Percentiles rank a stretch among this genome's conserved stretches.
Conservation (phyloP, 2,797 vertebrate genomes). For the Siniperca undulata region DNA sequence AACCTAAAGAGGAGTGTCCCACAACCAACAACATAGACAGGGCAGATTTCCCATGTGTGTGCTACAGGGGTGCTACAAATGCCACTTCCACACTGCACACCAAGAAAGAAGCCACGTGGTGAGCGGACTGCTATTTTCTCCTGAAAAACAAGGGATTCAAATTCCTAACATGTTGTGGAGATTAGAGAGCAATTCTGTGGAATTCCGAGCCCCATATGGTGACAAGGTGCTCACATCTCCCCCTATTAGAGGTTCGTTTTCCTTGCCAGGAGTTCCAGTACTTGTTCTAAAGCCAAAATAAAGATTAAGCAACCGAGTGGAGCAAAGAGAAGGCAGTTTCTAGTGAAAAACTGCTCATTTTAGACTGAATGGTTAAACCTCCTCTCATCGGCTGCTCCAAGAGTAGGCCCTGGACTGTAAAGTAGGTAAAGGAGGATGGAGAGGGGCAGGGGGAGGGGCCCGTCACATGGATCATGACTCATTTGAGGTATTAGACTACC, state of each 20-base stretch:
- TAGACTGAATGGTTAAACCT: constrained; percentile 40
- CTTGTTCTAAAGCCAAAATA: constrained; percentile 61
- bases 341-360: constrained; percentile 40
- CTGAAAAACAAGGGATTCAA: constrained; percentile 70
- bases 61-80: constrained; percentile 39
- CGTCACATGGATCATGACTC: constrained; percentile 68
- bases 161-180: constrained; percentile 80
- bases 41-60: neutral
- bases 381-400: constrained; percentile 16
- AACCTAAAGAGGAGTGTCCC: neutral
- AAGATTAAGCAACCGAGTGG: constrained; percentile 53
- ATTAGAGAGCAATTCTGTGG: constrained; percentile 75
- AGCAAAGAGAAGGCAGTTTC: constrained; percentile 23
- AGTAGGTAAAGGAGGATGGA: constrained; percentile 16
- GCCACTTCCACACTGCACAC: constrained; percentile 41
- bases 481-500: constrained; percentile 61
- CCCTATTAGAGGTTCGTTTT: constrained; percentile 55
- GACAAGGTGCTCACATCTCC: constrained; percentile 76
- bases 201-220: constrained; percentile 78
- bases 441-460: constrained; percentile 1
- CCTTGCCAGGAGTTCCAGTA: constrained; percentile 62
- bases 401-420: constrained; percentile 20
- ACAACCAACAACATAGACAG: neutral
- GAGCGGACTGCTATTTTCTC: constrained; percentile 61
- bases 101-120: constrained; percentile 59